A percentile compares a stretch with the other conserved stretches of the same genome.
These are phyloP conservation scores for Drosophila mimica DNA, from an alignment of 2,888 invertebrate genomes.

Conservation along the genomic window DNA sequence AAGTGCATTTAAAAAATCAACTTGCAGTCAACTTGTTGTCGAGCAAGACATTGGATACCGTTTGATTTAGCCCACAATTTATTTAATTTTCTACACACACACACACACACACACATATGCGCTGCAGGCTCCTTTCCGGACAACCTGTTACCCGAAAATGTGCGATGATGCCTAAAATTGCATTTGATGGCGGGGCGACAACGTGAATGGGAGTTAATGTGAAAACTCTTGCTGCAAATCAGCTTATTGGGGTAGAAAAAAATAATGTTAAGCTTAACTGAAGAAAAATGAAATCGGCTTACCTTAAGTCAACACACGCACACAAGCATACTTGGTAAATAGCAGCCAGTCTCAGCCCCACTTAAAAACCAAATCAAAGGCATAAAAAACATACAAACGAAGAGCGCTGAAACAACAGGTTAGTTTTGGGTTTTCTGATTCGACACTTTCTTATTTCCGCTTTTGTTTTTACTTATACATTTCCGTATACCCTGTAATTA, in stretches of 20 bases:
- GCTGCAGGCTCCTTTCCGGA: background rate
- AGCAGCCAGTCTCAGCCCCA: background rate
- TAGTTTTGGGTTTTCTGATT: constrained; percentile 22
- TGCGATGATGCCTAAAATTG: constrained; percentile 47
- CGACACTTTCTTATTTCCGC: constrained; percentile 28
- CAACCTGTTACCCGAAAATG: constrained; percentile 44
- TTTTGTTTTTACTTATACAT: constrained; percentile 4
- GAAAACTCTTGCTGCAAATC: constrained; percentile 39
- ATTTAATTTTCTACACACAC: constrained; percentile 14
- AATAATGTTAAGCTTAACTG: constrained; percentile 51
- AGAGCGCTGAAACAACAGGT: constrained; percentile 57
- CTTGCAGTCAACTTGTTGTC: background rate
- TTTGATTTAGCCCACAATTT: constrained; percentile 24
- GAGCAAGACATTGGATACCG: too few species aligned
- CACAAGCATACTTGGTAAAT: constrained; percentile 37
- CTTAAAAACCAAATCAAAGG: constrained; percentile 43
- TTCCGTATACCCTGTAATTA: constrained; percentile 12
- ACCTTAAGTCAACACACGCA: constrained; percentile 49
- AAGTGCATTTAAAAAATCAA: background rate
- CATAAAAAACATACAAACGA: constrained; percentile 33
- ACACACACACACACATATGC: background rate
- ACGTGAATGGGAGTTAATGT: constrained; percentile 26
- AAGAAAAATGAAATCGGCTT: constrained; percentile 70
- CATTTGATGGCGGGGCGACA: constrained; percentile 34
- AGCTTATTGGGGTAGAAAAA: constrained; percentile 26